Conservation (phyloP, 2,113 vertebrate species). For the Corythornis vintsioides region DNA sequence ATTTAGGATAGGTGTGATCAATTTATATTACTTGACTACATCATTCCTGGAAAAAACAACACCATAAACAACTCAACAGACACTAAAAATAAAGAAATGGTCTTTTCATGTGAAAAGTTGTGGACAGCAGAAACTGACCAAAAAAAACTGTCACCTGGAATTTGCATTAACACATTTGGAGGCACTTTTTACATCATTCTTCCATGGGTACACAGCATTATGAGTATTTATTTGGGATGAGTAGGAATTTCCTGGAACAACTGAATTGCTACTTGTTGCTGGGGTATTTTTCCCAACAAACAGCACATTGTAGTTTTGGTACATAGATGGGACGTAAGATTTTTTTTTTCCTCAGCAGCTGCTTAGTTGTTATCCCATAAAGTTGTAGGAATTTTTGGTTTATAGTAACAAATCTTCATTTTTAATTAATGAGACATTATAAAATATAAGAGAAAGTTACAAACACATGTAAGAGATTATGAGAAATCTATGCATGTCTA, state of each 20-base stretch:
- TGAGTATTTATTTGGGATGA: constrained; percentile 23
- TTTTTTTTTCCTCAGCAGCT: not conserved
- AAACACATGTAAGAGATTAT: not conserved
- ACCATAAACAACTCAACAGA: not conserved
- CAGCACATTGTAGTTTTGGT: not conserved
- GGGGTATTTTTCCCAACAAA: not conserved
- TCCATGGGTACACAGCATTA: not conserved
- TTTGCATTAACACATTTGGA: not conserved
- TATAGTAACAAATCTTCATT: not conserved
- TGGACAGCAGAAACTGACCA: not conserved
- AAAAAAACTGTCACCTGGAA: not conserved
- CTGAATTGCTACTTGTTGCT: constrained; percentile 1
- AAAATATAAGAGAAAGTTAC: not conserved
- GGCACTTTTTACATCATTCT: not conserved
- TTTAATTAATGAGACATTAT: not conserved
- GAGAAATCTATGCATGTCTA: not conserved
- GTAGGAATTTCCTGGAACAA: not conserved
- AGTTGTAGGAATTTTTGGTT: not conserved
- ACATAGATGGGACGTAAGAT: not conserved
- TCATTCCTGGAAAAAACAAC: not conserved
- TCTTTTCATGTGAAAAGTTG: not conserved
- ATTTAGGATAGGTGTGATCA: not conserved
- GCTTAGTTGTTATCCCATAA: not conserved
- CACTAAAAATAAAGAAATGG: not conserved
- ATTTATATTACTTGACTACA: not conserved